Conservation (phyloP, 92 coral and sea anemone species). For the Metridium senile region DNA sequence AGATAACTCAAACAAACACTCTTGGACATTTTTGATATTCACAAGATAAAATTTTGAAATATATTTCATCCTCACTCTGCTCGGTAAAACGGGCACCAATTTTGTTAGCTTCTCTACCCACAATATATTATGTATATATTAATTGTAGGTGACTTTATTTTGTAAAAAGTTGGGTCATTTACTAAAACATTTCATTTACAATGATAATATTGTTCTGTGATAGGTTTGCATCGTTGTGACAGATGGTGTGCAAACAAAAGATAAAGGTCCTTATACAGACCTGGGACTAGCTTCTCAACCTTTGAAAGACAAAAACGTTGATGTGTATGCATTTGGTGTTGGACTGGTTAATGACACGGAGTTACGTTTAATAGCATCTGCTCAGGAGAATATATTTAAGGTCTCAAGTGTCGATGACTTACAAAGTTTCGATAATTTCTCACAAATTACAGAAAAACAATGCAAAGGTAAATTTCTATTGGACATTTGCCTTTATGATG, state of each 20-base stretch:
- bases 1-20: too few relatives aligned
- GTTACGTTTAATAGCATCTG: slow-evolving; percentile 26
- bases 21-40: too few relatives aligned
- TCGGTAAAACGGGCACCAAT: too few relatives aligned
- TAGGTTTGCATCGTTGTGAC: slow-evolving; percentile 38
- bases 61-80: too few relatives aligned
- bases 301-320: slow-evolving; percentile 11
- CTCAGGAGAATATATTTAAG: slow-evolving; percentile 18
- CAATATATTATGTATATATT: too few relatives aligned
- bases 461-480: slow-evolving; percentile 24
- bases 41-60: too few relatives aligned
- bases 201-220: neutral
- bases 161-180: too few relatives aligned
- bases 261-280: slow-evolving; percentile 25
- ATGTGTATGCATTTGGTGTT: slow-evolving; percentile 39
- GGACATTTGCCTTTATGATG: too few relatives aligned
- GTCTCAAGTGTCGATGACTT: slow-evolving; percentile 40
- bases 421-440: slow-evolving; percentile 10
- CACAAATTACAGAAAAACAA: slow-evolving; percentile 26
- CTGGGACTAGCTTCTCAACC: neutral
- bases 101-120: too few relatives aligned
- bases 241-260: slow-evolving; percentile 44
- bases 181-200: neutral
- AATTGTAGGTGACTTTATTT: too few relatives aligned
- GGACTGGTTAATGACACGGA: slow-evolving; percentile 32